Conservation (phyloP, 2,797 vertebrate species). For the Cottoperca gobio region DNA sequence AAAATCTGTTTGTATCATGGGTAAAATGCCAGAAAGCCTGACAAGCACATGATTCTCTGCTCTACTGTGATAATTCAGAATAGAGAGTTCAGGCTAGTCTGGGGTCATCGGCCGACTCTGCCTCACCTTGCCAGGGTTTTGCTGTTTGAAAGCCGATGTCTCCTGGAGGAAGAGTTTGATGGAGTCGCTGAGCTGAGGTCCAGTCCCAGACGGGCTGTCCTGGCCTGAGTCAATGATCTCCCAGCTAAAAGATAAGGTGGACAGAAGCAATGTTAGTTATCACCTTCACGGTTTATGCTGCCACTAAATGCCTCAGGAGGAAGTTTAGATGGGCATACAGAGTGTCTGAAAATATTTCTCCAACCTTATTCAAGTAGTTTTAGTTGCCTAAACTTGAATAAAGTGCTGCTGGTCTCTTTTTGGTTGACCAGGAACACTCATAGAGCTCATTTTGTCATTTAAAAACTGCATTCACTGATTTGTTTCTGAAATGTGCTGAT, state of each 20-base stretch:
- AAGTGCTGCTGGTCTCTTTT: not conserved
- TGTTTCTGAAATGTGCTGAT: too few relatives aligned
- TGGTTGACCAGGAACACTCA: not conserved
- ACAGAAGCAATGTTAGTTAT: not conserved
- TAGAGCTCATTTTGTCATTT: too few relatives aligned
- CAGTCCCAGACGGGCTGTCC: constrained; percentile 85
- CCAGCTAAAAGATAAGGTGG: constrained; percentile 84
- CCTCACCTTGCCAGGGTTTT: constrained; percentile 97
- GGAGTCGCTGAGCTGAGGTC: constrained; percentile 89
- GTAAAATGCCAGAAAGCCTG: not conserved
- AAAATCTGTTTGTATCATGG: not conserved
- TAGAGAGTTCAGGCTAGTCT: not conserved
- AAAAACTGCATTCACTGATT: too few relatives aligned
- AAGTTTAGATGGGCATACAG: not conserved
- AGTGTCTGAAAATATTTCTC: not conserved
- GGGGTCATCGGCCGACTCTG: not conserved
- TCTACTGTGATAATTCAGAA: not conserved
- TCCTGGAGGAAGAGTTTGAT: constrained; percentile 93
- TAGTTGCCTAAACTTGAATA: not conserved
- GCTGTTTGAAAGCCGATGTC: constrained; percentile 95
- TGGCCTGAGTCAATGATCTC: constrained; percentile 87
- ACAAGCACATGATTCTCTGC: not conserved
- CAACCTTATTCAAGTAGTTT: not conserved
- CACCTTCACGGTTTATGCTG: not conserved
- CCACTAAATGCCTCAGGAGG: not conserved